Conservation (phyloP, 1,140 invertebrate genomes). For the Diploscapter pachys region DNA sequence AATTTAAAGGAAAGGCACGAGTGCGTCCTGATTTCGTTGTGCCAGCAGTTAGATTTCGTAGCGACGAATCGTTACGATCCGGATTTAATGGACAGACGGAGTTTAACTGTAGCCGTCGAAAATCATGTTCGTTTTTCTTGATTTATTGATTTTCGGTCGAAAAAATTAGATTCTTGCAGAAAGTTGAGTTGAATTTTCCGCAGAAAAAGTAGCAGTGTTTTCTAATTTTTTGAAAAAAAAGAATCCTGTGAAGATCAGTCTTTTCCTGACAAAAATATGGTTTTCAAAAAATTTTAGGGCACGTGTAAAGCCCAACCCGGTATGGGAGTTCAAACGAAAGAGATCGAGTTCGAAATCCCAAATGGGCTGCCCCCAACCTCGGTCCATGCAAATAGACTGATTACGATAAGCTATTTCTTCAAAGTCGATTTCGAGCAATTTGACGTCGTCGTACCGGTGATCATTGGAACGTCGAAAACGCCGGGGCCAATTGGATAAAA, state of each 20-base stretch:
- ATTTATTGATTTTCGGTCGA: too few species aligned
- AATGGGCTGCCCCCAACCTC: conserved; percentile 35
- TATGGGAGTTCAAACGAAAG: conserved; percentile 33
- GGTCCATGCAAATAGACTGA: conserved; percentile 38
- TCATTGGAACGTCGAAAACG: conserved; percentile 33
- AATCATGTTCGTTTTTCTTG: conserved; percentile 21
- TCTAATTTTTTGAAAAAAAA: too few species aligned
- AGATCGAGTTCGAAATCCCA: conserved; percentile 37
- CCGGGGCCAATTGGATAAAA: conserved; percentile 2
- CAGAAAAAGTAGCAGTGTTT: too few species aligned
- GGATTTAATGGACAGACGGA: conserved; percentile 33
- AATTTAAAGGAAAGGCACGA: conserved; percentile 35
- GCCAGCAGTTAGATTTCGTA: conserved; percentile 38
- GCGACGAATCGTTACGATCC: conserved; percentile 37
- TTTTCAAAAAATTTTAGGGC: conserved; percentile 18
- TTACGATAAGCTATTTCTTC: conserved; percentile 43
- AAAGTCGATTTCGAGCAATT: conserved; percentile 42
- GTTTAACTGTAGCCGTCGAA: conserved; percentile 36
- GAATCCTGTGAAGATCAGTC: too few species aligned
- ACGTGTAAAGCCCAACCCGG: conserved; percentile 36
- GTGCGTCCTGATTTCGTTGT: conserved; percentile 34
- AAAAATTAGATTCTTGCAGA: too few species aligned
- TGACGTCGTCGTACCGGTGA: conserved; percentile 39
- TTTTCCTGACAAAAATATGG: too few species aligned
- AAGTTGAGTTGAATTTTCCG: too few species aligned